These are phyloP conservation scores for Cryptops parisi DNA, from an alignment of 2,888 invertebrate genomes.

Conservation along the genomic window DNA sequence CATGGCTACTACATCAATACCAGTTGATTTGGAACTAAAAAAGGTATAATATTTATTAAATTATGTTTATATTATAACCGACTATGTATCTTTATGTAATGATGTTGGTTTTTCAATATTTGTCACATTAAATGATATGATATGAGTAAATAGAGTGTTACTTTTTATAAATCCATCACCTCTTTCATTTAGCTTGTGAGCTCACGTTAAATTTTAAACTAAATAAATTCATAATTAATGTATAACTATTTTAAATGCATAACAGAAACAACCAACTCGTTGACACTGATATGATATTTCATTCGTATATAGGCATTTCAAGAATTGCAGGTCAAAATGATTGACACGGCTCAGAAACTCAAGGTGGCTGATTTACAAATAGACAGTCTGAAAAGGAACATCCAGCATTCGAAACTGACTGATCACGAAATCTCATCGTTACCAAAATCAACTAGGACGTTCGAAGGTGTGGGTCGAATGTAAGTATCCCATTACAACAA, in stretches of 20 bases:
- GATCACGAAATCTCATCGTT: constrained; percentile 45
- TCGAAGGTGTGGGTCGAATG: constrained; percentile 72
- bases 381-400: constrained; percentile 47
- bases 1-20: not conserved
- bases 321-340: constrained; percentile 65
- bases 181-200: no score
- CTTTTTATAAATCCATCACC: no score
- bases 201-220: no score
- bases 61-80: not conserved
- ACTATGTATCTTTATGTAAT: no score
- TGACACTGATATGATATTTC: no score
- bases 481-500: constrained; percentile 24
- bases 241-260: no score
- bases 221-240: no score
- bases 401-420: constrained; percentile 56
- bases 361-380: constrained; percentile 64
- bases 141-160: no score
- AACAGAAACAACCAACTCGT: no score
- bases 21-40: constrained; percentile 6
- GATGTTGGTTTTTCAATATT: no score
- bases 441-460: constrained; percentile 50
- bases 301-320: constrained; percentile 47
- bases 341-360: constrained; percentile 64
- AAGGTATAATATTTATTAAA: not conserved
- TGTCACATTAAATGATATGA: no score